These are phyloP conservation scores for Rhabdomys pumilio DNA, from an alignment of 2,797 vertebrate species.

Conservation along the genomic window DNA sequence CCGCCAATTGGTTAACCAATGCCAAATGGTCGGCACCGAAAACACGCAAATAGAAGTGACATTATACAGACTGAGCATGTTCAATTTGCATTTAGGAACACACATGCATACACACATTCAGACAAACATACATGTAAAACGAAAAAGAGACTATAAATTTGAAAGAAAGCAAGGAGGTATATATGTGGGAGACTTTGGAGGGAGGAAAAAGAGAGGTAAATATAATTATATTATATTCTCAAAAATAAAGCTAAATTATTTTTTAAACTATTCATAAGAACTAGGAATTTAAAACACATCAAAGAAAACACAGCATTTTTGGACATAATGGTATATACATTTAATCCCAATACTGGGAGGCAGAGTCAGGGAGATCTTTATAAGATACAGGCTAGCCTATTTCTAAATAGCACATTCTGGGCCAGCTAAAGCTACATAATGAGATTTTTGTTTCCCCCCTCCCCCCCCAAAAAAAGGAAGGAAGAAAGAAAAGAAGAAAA, in stretches of 20 bases:
- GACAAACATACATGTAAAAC: not conserved
- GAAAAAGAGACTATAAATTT: not conserved
- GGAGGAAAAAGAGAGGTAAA: no score
- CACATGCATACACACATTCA: not conserved
- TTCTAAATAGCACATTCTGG: not conserved
- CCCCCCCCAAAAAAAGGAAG: not conserved
- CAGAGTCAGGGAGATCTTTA: not conserved
- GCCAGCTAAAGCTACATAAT: not conserved
- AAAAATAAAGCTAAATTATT: not conserved
- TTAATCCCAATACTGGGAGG: not conserved
- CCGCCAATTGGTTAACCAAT: not conserved
- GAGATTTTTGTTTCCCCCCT: not conserved
- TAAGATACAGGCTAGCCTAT: not conserved
- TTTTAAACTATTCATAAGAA: not conserved
- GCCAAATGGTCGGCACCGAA: not conserved
- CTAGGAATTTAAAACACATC: conserved; percentile 45
- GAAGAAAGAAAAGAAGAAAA: not conserved
- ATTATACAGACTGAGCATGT: not conserved
- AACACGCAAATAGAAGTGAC: not conserved
- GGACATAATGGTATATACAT: not conserved
- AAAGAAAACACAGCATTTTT: conserved; percentile 54
- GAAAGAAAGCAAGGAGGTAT: not conserved
- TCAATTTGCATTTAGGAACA: not conserved
- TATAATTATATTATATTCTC: not conserved
- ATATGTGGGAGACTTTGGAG: not conserved